Base-by-base conservation (phyloP, 2,888 invertebrate species). In the Drosophila borealis region DNA sequence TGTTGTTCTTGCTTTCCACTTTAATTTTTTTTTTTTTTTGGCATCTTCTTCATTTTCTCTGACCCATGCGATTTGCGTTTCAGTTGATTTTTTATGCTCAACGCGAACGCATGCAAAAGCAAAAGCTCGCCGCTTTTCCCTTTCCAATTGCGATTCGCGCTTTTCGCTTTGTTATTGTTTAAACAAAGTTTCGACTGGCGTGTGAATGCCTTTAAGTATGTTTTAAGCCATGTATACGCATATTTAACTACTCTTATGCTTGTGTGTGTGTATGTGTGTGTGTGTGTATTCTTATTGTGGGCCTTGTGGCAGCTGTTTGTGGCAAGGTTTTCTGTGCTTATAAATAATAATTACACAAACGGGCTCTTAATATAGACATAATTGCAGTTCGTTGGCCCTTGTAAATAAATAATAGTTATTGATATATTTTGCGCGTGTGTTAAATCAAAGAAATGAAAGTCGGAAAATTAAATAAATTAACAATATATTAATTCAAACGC, bases 31-130 rank as follows among this genome's bases (percentile, higher is more conserved):
- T 42, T 45, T 53, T 48, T 64, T 63, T 60, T 77, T 51, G 57
- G 78, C 80, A 69, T 80, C 86, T 81, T 84, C 80, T 86, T 80
- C 61, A 45, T 50, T 77, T 69, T 33, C 60, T 63, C 19, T 66
- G 70, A 67, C 68, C 79, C 78, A 67, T 68, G 64, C 81, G 83
- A 79, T 83, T 83, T 71, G 83, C 61, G 64, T 76, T 78, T 88
- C 81, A 86, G 88, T 86, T 83, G 72, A 77, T 67, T 78, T 85
- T 77, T 80, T 70, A 70, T 69, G 74, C 80, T 81, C 78, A 65
- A 80, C 70, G 81, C 63, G 81, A 73, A 73, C 82, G 86, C 71
- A 78, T 75, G 71, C 70, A 78, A 67, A 80, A 68, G 61, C 62
- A 49, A 50, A 56, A 68, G 63, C 74, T 62, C 25, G 41, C 10